Evolutionary conservation across 1,140 invertebrate species (phyloP).

Genomic region (Drosophila kohkoa): DNA sequence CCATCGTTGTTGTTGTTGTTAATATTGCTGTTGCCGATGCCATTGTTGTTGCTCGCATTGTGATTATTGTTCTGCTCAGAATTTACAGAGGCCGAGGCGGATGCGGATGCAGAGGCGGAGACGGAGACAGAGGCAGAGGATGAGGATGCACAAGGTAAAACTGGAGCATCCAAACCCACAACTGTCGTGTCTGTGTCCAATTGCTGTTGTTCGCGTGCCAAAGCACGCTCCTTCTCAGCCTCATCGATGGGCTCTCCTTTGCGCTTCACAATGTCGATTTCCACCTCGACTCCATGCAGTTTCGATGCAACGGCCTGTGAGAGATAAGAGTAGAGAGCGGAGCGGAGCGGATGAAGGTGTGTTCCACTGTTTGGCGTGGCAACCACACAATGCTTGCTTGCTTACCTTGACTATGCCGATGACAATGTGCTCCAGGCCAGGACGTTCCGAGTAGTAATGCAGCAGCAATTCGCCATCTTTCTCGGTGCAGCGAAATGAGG

Average conservation of each 20-base stretch:
- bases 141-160: constrained; percentile 21
- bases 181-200: constrained; percentile 51
- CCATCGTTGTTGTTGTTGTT: constrained; percentile 78
- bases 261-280: constrained; percentile 94
- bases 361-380: background rate
- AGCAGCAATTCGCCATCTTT: constrained; percentile 94
- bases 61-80: constrained; percentile 76
- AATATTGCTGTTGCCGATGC: constrained; percentile 42
- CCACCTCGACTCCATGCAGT: constrained; percentile 95
- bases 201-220: constrained; percentile 72
- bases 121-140: constrained; percentile 9
- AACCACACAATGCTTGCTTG: constrained; percentile 86
- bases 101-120: background rate
- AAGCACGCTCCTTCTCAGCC: constrained; percentile 73
- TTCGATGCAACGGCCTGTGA: constrained; percentile 95
- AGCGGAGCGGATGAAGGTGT: background rate
- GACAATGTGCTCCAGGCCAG: constrained; percentile 96
- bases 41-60: constrained; percentile 66
- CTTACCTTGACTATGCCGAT: constrained; percentile 97
- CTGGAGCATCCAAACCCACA: constrained; percentile 20
- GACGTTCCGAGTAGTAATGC: constrained; percentile 97
- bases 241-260: constrained; percentile 89
- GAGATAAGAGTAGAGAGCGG: constrained; percentile 22
- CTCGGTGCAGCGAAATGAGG: constrained; percentile 96
- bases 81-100: constrained; percentile 34